These are phyloP conservation scores for Redunca redunca DNA, from an alignment of 2,113 vertebrate genomes.

Conservation along the genomic window DNA sequence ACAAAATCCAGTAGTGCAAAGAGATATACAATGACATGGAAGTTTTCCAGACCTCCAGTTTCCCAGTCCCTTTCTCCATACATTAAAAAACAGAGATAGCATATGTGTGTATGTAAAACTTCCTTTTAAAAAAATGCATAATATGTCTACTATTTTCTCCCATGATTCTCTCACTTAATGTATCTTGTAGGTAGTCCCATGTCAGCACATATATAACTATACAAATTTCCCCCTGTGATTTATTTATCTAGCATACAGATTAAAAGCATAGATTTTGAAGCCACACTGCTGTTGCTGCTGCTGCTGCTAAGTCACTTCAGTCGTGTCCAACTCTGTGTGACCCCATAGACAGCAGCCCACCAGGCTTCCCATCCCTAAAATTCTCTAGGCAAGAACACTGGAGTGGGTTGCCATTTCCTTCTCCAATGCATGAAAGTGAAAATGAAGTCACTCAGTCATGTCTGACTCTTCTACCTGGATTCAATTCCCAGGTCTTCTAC, in stretches of 20 bases:
- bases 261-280: conserved; percentile 8
- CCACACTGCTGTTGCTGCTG: neutral
- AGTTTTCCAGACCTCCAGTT: neutral
- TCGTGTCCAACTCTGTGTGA: too few species aligned
- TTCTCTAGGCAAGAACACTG: too few species aligned
- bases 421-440: too few species aligned
- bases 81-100: neutral
- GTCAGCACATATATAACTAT: neutral
- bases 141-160: neutral
- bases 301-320: too few species aligned
- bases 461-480: neutral
- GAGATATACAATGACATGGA: neutral
- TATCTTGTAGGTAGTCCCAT: neutral
- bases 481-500: neutral
- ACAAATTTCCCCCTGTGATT: neutral
- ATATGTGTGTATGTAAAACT: neutral
- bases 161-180: neutral
- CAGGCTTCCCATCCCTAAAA: too few species aligned
- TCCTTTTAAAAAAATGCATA: neutral
- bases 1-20: neutral
- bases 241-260: neutral
- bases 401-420: too few species aligned
- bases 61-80: neutral
- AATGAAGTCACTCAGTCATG: too few species aligned
- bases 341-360: too few species aligned